phyloP scores from a whole-genome alignment of 37 sponge, comb jelly and placozoan species.

The Chondrilla cf. caribensis region DNA sequence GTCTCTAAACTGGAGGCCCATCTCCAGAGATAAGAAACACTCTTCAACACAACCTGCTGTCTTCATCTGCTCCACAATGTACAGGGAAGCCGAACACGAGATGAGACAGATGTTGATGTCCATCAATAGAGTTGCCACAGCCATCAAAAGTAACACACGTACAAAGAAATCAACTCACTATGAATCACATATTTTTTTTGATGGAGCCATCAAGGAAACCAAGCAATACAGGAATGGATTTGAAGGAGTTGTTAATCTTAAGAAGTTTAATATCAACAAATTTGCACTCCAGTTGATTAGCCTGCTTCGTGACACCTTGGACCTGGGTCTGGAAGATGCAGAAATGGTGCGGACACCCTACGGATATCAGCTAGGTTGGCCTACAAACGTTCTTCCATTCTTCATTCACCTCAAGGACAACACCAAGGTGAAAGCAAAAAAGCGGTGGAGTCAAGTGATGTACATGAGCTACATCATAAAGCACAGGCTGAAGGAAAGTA shows the following conservation, averaged over 20 bases:
- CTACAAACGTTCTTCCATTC: constrained; percentile 44
- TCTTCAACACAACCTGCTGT: constrained; percentile 19
- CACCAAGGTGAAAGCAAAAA: constrained; percentile 74
- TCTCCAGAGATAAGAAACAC: neutral
- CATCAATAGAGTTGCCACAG: constrained; percentile 54
- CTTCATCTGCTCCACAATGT: constrained; percentile 91
- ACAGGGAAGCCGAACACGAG: constrained; percentile 60
- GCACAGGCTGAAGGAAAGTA: constrained; percentile 33
- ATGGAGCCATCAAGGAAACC: constrained; percentile 57
- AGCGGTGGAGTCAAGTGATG: constrained; percentile 93
- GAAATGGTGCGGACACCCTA: constrained; percentile 65
- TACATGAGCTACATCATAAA: constrained; percentile 88
- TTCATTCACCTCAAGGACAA: constrained; percentile 78
- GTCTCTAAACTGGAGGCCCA: neutral
- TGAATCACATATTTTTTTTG: constrained; percentile 89
- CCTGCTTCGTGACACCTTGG: constrained; percentile 55
- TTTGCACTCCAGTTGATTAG: constrained; percentile 75
- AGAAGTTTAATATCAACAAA: neutral
- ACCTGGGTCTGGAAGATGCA: constrained; percentile 25
- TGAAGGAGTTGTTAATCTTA: neutral
- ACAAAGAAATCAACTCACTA: constrained; percentile 12
- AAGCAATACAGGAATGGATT: neutral
- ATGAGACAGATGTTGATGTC: constrained; percentile 79
- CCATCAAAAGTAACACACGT: neutral
- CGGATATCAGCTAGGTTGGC: constrained; percentile 62